phyloP scores from a whole-genome alignment of 2,888 invertebrate species.

The Diarsia rubi region DNA sequence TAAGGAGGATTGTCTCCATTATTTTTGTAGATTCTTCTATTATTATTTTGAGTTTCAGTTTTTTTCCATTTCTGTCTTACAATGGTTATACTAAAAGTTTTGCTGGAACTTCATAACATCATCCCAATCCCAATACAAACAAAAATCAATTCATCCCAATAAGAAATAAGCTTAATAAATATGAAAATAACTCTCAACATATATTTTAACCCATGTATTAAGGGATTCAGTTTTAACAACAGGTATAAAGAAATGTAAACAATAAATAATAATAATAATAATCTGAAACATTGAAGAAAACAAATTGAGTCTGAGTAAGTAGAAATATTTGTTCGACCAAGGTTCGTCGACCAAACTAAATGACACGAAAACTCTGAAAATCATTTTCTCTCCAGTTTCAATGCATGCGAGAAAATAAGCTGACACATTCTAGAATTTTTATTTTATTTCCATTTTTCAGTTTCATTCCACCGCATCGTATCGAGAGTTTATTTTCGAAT shows the following conservation, averaged over 20 bases:
- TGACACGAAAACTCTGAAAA: conserved; percentile 43
- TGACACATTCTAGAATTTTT: conserved; percentile 48
- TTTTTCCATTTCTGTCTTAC: too few relatives aligned
- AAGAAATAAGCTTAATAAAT: neutral
- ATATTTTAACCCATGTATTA: neutral
- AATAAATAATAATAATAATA: too few relatives aligned
- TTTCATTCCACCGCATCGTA: conserved; percentile 22
- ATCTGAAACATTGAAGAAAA: conserved; percentile 10
- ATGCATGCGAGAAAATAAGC: conserved; percentile 45
- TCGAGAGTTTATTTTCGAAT: conserved; percentile 39
- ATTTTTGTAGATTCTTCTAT: neutral
- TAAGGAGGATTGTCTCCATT: neutral
- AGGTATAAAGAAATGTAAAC: neutral
- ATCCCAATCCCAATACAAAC: too few relatives aligned
- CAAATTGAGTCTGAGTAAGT: conserved; percentile 6
- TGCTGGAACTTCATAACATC: too few relatives aligned
- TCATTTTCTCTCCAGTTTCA: conserved; percentile 43
- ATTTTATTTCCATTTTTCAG: conserved; percentile 48
- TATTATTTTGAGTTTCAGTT: neutral
- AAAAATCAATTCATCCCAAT: too few relatives aligned
- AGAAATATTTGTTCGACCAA: conserved; percentile 14
- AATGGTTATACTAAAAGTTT: too few relatives aligned
- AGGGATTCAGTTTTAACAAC: neutral
- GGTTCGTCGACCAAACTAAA: conserved; percentile 43
- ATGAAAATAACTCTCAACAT: neutral